phyloP scores from a whole-genome alignment of 2,113 vertebrate species.

The Hippolais icterina region DNA sequence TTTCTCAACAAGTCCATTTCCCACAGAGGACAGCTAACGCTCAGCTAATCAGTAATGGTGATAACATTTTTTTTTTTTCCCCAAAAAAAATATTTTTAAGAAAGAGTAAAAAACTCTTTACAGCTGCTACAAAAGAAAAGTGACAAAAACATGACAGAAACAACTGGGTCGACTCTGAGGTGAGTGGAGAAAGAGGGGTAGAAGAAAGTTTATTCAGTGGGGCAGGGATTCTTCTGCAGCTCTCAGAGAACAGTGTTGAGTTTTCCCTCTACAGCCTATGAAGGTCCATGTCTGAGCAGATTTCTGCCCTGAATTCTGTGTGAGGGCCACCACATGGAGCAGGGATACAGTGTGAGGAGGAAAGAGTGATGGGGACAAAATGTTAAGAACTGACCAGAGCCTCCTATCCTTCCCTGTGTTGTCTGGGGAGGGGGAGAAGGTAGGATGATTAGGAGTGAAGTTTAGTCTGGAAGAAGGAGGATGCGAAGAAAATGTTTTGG shows the following conservation, averaged over 20 bases:
- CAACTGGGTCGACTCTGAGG: not conserved
- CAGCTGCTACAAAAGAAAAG: not conserved
- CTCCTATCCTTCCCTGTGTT: not conserved
- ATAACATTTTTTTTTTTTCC: not conserved
- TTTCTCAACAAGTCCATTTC: no score
- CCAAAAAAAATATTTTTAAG: not conserved
- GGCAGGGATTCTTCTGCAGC: not conserved
- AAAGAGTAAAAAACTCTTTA: not conserved
- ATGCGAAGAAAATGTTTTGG: not conserved
- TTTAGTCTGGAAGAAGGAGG: not conserved
- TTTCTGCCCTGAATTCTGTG: not conserved
- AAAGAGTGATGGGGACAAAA: not conserved
- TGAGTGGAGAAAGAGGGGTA: not conserved
- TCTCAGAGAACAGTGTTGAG: not conserved
- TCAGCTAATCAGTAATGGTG: not conserved
- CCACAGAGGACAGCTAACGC: not conserved
- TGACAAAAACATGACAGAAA: not conserved
- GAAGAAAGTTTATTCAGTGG: not conserved
- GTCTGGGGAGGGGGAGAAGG: fast-evolving
- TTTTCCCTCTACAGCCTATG: not conserved
- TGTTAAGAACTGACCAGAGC: not conserved
- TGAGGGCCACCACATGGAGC: not conserved
- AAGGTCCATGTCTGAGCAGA: not conserved
- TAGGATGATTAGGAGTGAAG: not conserved
- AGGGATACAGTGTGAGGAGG: not conserved